phyloP scores from a whole-genome alignment of 2,113 vertebrate species.

The Progne subis region DNA sequence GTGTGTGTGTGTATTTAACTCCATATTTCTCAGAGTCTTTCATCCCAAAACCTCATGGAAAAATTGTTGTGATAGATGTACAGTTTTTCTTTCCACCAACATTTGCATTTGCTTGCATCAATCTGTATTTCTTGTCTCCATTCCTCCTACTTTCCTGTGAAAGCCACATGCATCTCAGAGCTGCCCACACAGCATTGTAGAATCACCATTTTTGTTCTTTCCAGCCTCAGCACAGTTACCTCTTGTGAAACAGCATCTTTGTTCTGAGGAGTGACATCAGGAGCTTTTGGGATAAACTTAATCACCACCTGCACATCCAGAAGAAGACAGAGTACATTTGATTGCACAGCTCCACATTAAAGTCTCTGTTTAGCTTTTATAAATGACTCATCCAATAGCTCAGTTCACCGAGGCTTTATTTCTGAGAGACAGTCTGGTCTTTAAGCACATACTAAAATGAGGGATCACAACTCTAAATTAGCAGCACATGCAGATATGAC shows the following conservation, averaged over 20 bases:
- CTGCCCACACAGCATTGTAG: not conserved
- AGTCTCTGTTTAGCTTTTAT: slow-evolving; percentile 19
- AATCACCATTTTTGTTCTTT: not conserved
- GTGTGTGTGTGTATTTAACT: not conserved
- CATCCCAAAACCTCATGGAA: not conserved
- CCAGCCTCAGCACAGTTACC: not conserved
- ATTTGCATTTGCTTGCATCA: not conserved
- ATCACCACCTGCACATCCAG: not conserved
- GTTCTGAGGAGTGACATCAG: not conserved
- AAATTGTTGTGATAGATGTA: not conserved
- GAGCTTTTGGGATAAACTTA: not conserved
- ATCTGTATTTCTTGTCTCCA: not conserved
- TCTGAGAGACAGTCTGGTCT: not conserved
- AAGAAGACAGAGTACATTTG: not conserved
- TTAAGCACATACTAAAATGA: not conserved
- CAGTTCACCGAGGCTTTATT: not conserved
- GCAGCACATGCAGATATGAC: not conserved
- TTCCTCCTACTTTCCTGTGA: not conserved
- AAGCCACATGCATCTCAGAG: not conserved
- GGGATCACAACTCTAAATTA: not conserved
- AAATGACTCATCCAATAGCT: not conserved
- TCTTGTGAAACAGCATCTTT: not conserved
- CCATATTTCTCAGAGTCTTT: not conserved
- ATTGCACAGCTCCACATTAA: not conserved
- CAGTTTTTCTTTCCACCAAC: not conserved